These are phyloP conservation scores for Orchesellides sinensis DNA, from an alignment of 2,888 invertebrate genomes.

Conservation along the genomic window DNA sequence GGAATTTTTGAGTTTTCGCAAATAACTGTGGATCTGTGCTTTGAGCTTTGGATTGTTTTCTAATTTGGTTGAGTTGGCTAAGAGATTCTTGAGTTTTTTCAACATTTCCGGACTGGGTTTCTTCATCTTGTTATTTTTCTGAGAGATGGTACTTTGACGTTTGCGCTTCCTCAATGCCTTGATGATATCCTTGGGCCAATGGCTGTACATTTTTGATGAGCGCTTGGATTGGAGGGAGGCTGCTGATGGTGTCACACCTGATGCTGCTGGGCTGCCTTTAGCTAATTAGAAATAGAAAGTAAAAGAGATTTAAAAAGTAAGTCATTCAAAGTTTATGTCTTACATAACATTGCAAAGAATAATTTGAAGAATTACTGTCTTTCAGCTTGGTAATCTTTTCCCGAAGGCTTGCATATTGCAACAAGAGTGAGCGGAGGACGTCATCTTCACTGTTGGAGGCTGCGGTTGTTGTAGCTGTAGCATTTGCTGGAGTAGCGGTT, in stretches of 20 bases:
- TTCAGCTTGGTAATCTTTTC: slow-evolving; percentile 67
- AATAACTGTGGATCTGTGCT: slow-evolving; percentile 41
- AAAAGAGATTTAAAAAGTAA: not conserved
- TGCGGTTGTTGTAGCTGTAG: slow-evolving; percentile 14
- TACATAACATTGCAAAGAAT: not conserved
- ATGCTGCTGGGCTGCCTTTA: slow-evolving; percentile 14
- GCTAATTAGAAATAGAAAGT: not conserved
- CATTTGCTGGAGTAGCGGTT: not conserved
- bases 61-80: slow-evolving; percentile 47
- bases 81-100: slow-evolving; percentile 43
- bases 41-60: slow-evolving; percentile 50
- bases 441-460: slow-evolving; percentile 52
- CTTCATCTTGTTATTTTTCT: slow-evolving; percentile 55
- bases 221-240: slow-evolving; percentile 35
- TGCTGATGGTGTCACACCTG: too few species aligned
- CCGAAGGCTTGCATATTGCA: slow-evolving; percentile 70
- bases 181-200: slow-evolving; percentile 54
- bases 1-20: slow-evolving; percentile 28
- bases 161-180: slow-evolving; percentile 48
- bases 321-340: not conserved
- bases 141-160: slow-evolving; percentile 55
- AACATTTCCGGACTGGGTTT: slow-evolving; percentile 55
- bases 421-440: slow-evolving; percentile 66
- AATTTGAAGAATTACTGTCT: slow-evolving; percentile 28
- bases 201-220: slow-evolving; percentile 51